phyloP scores from a whole-genome alignment of 2,888 invertebrate genomes.

The Plagodis dolabraria region DNA sequence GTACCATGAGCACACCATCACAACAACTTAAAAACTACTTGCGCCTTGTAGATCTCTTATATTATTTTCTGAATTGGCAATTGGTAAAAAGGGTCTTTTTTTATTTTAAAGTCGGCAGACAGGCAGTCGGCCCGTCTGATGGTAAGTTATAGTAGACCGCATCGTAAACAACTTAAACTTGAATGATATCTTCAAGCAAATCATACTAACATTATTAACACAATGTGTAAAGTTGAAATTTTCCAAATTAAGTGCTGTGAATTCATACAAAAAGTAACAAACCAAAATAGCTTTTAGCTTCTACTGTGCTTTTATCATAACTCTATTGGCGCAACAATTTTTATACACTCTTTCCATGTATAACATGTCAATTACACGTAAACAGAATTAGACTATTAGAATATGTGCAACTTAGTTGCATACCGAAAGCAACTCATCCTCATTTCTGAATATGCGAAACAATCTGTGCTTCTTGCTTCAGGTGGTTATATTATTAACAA shows the following conservation, averaged over 20 bases:
- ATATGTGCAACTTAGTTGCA: too few species aligned
- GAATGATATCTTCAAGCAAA: constrained; percentile 21
- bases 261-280: constrained; percentile 2
- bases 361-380: too few species aligned
- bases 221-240: constrained; percentile 11
- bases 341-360: background rate
- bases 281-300: constrained; percentile 15
- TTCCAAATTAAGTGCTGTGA: constrained; percentile 16
- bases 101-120: constrained; percentile 42
- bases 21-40: constrained; percentile 27
- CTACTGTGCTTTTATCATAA: constrained; percentile 7
- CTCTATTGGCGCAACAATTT: constrained; percentile 5
- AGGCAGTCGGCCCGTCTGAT: constrained; percentile 44
- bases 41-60: constrained; percentile 34
- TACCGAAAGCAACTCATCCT: too few species aligned
- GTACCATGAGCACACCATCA: constrained; percentile 34
- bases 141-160: constrained; percentile 39
- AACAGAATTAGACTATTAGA: too few species aligned
- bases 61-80: constrained; percentile 33
- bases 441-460: too few species aligned
- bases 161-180: constrained; percentile 15
- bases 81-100: constrained; percentile 27
- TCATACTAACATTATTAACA: constrained; percentile 11
- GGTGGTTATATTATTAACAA: too few species aligned
- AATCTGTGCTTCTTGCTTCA: too few species aligned